A percentile compares a stretch with the other conserved stretches of the same genome.
These are phyloP conservation scores for Erebia aethiops DNA, from an alignment of 2,888 invertebrate genomes.

Conservation along the genomic window DNA sequence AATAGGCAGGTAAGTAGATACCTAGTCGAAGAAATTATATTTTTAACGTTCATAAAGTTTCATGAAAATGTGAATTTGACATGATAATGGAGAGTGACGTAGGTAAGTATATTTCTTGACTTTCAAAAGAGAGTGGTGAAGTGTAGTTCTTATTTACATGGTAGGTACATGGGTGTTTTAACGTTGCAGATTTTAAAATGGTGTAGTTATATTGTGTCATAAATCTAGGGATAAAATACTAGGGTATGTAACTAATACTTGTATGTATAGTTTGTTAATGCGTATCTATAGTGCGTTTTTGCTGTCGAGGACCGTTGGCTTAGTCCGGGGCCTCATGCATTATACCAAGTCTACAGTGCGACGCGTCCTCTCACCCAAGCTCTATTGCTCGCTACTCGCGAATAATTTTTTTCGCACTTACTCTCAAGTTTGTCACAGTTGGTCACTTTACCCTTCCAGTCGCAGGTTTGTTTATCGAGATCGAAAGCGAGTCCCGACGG, in stretches of 20 bases:
- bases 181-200: neutral
- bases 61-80: constrained; percentile 5
- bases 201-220: neutral
- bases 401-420: constrained; percentile 87
- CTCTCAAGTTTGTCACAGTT: constrained; percentile 98
- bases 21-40: constrained; percentile 23
- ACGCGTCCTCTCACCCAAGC: constrained; percentile 81
- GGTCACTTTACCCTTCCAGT: constrained; percentile 99
- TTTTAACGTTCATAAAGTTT: neutral
- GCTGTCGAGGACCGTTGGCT: constrained; percentile 57
- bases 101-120: neutral
- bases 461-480: constrained; percentile 98
- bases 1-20: constrained; percentile 23
- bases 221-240: neutral
- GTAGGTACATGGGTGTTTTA: neutral
- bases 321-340: constrained; percentile 78
- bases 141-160: neutral
- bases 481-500: constrained; percentile 98
- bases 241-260: neutral
- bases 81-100: constrained; percentile 7
- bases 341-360: constrained; percentile 78
- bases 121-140: neutral
- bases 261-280: constrained; percentile 56
- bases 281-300: constrained; percentile 56
- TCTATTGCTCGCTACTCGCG: constrained; percentile 77